Base-by-base conservation (phyloP, 2,797 vertebrate genomes). In the Helicolenus hilgendorfi region DNA sequence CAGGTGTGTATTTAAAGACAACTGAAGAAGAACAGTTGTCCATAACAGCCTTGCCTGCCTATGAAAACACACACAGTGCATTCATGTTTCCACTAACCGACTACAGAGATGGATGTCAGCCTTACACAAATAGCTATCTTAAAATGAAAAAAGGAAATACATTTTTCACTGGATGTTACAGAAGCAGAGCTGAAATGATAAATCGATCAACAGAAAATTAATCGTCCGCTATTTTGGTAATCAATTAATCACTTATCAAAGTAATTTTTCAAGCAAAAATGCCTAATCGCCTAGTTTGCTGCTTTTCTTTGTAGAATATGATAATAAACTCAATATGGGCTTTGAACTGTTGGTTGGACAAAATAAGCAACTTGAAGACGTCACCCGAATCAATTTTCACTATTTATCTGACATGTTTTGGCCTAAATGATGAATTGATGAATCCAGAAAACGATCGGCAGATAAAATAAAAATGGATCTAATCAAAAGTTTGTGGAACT, bases 21-120 rank as follows among this genome's bases (percentile, higher is more conserved):
- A 80, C 49, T 6, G 81, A 88, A n/a, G 35, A 59, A 2, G 69
- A 87, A 69, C 92, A 90, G 84, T 79, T 90, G 92, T 29, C 18
- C 15, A 14, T 9, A 75, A 80, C 89, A 84, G 89, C 76, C 62
- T 74, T 11, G 62, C 10, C 69, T 62, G 67, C 84, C 56, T 38
- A 60, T 58, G 5, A 22, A 10, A 69, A 45, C 58, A 22, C 67
- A 33, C 76, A 33, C 64, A 60, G 38, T 31, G 6, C 11, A 56
- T 49, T 49, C 45, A 49, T 49, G 41, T 35, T 5, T 29, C 27
- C 27, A 31, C 59, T 18, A 62, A 31, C 15, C 5, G 15, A 29
- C 58, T 18, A 60, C 59, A 62, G 60, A 63, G 62, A 64, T 15
- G 63, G 33, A 65, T 65, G 63, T 65, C 33, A 65, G 63, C 63